Percentiles rank a stretch among this genome's conserved stretches.
These are phyloP conservation scores for Dynastes grantii DNA, from an alignment of 2,888 invertebrate genomes.

Conservation along the genomic window DNA sequence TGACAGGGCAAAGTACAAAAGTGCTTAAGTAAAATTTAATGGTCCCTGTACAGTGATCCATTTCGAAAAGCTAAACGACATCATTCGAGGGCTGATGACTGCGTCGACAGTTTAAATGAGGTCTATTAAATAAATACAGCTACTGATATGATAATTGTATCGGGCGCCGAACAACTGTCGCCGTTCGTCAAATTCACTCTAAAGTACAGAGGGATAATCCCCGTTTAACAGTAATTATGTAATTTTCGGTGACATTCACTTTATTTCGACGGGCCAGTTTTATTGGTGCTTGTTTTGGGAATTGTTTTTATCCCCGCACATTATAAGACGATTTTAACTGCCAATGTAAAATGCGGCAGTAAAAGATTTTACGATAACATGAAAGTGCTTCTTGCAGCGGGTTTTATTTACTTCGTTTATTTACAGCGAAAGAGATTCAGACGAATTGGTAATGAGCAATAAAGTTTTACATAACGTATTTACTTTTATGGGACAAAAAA, in stretches of 20 bases:
- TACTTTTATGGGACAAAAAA: slow-evolving; percentile 6
- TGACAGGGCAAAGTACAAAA: slow-evolving; percentile 27
- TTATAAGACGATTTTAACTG: slow-evolving; percentile 47
- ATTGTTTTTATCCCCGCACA: slow-evolving; percentile 43
- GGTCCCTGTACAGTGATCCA: slow-evolving; percentile 32
- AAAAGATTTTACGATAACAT: slow-evolving; percentile 47
- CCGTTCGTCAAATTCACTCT: slow-evolving; percentile 50
- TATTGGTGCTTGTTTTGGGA: slow-evolving; percentile 37
- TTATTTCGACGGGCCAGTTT: slow-evolving; percentile 36
- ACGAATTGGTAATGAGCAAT: slow-evolving; percentile 3
- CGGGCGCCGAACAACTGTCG: slow-evolving; percentile 52
- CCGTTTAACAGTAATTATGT: slow-evolving; percentile 44
- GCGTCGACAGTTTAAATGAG: slow-evolving; percentile 44
- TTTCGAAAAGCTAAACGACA: slow-evolving; percentile 5
- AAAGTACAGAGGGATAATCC: slow-evolving; percentile 40
- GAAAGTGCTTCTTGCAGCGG: slow-evolving; percentile 35
- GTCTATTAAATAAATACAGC: slow-evolving; percentile 56
- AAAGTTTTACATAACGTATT: slow-evolving; percentile 10
- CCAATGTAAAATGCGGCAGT: slow-evolving; percentile 46
- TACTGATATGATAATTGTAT: slow-evolving; percentile 55
- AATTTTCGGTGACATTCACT: slow-evolving; percentile 43
- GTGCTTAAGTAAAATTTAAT: slow-evolving; percentile 34
- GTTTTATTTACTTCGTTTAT: slow-evolving; percentile 27
- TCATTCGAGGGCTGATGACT: slow-evolving; percentile 10
- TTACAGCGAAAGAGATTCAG: slow-evolving; percentile 22